Conservation (phyloP, 2,888 invertebrate genomes). For the Oscheius sp. region DNA sequence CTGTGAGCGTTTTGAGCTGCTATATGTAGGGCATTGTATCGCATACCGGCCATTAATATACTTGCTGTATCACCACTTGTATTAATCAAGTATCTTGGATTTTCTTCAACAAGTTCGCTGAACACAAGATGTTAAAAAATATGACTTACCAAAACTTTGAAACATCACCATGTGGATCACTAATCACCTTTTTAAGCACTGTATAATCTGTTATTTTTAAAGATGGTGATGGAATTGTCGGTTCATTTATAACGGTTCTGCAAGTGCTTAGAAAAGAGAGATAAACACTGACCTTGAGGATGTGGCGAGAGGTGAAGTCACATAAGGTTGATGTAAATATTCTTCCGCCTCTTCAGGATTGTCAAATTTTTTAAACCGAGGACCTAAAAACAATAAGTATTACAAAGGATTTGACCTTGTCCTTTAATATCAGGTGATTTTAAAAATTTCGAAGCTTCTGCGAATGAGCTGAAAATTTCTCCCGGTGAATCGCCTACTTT, state of each 20-base stretch:
- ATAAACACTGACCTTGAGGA: background rate
- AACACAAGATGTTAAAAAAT: background rate
- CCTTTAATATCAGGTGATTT: slow-evolving; percentile 51
- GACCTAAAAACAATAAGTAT: slow-evolving; percentile 22
- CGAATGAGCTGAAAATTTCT: slow-evolving; percentile 40
- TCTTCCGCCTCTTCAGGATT: slow-evolving; percentile 39
- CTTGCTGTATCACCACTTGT: slow-evolving; percentile 49
- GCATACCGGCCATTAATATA: slow-evolving; percentile 51
- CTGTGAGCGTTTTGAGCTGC: slow-evolving; percentile 46
- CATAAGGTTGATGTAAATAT: slow-evolving; percentile 35
- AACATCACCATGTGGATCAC: slow-evolving; percentile 42
- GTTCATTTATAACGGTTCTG: slow-evolving; percentile 17
- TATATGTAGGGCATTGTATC: slow-evolving; percentile 53
- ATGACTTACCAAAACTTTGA: slow-evolving; percentile 26
- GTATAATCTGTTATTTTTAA: slow-evolving; percentile 43
- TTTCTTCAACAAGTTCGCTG: slow-evolving; percentile 27
- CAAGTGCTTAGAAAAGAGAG: background rate
- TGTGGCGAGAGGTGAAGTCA: slow-evolving; percentile 4
- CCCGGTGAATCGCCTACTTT: slow-evolving; percentile 42
- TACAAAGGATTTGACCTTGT: slow-evolving; percentile 22
- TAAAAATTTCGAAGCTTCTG: slow-evolving; percentile 52
- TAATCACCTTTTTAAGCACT: slow-evolving; percentile 44
- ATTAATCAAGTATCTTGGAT: slow-evolving; percentile 53
- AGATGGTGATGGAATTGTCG: slow-evolving; percentile 41
- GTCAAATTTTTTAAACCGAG: slow-evolving; percentile 51